These are phyloP conservation scores for Hypsopygia costalis DNA, from an alignment of 2,888 invertebrate species.

Conservation along the genomic window DNA sequence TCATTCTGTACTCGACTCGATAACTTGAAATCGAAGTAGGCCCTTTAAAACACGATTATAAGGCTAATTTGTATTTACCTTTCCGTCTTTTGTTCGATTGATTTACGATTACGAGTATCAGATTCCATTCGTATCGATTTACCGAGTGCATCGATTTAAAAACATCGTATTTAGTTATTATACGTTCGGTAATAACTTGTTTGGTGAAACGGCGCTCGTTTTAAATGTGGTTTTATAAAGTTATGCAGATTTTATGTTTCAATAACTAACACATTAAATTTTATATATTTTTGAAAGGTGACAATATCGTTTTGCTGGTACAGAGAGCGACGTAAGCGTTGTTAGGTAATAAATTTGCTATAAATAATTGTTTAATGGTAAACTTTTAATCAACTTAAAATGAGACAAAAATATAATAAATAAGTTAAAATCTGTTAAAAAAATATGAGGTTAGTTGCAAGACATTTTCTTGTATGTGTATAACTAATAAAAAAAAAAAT, in stretches of 20 bases:
- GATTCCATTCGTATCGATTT: slow-evolving; percentile 52
- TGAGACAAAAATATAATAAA: too few species aligned
- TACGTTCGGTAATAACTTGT: slow-evolving; percentile 35
- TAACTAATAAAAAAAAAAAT: too few species aligned
- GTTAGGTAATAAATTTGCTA: background rate
- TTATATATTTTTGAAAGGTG: background rate
- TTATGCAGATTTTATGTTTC: background rate
- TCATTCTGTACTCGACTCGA: background rate
- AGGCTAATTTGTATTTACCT: slow-evolving; percentile 73
- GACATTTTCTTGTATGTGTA: too few species aligned
- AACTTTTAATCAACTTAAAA: too few species aligned
- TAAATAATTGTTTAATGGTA: too few species aligned
- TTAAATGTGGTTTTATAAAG: slow-evolving; percentile 9
- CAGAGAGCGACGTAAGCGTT: background rate
- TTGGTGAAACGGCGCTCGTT: slow-evolving; percentile 6
- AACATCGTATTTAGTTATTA: slow-evolving; percentile 44
- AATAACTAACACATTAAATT: slow-evolving; percentile 1
- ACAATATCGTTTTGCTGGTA: background rate
- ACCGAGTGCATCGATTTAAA: slow-evolving; percentile 40
- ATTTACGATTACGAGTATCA: slow-evolving; percentile 65
- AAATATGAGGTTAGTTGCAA: too few species aligned
- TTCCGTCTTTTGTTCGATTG: slow-evolving; percentile 73
- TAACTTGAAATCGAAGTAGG: slow-evolving; percentile 10
- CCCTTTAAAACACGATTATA: slow-evolving; percentile 62
- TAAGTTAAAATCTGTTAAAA: too few species aligned